phyloP scores from a whole-genome alignment of 92 coral and sea anemone species.

The Porites lobata region DNA sequence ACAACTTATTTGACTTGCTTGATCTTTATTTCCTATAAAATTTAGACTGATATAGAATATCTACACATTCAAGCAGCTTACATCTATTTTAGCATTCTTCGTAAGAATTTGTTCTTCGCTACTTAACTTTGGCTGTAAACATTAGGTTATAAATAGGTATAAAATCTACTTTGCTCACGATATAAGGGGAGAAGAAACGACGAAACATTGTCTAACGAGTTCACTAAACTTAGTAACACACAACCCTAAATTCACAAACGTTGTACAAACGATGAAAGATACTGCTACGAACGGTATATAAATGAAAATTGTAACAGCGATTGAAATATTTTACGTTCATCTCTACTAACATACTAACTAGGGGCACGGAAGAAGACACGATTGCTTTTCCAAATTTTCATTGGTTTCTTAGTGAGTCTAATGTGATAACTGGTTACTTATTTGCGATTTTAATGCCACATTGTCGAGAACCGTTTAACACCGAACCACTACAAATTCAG shows the following conservation, averaged over 20 bases:
- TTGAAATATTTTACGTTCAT: background rate
- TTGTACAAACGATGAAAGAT: slow-evolving; percentile 8
- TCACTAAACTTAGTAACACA: background rate
- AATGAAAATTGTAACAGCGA: slow-evolving; percentile 8
- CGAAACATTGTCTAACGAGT: background rate
- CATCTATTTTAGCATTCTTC: slow-evolving; percentile 54
- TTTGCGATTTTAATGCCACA: background rate
- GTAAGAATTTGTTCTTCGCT: slow-evolving; percentile 52
- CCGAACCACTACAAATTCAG: background rate
- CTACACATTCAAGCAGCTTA: slow-evolving; percentile 61
- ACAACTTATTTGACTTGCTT: background rate
- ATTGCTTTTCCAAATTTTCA: background rate
- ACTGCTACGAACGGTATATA: background rate
- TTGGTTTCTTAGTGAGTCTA: slow-evolving; percentile 7
- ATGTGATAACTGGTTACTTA: background rate
- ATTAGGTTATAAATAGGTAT: slow-evolving; percentile 50
- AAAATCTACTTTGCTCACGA: slow-evolving; percentile 43
- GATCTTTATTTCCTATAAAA: slow-evolving; percentile 46
- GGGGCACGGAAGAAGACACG: background rate
- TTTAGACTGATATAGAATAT: slow-evolving; percentile 48
- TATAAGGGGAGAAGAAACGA: background rate
- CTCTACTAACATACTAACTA: background rate
- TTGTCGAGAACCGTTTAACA: background rate
- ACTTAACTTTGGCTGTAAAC: slow-evolving; percentile 48
- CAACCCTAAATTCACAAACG: background rate